Evolutionary conservation across 2,113 vertebrate genomes (phyloP).

Genomic region (Paralichthys olivaceus): DNA sequence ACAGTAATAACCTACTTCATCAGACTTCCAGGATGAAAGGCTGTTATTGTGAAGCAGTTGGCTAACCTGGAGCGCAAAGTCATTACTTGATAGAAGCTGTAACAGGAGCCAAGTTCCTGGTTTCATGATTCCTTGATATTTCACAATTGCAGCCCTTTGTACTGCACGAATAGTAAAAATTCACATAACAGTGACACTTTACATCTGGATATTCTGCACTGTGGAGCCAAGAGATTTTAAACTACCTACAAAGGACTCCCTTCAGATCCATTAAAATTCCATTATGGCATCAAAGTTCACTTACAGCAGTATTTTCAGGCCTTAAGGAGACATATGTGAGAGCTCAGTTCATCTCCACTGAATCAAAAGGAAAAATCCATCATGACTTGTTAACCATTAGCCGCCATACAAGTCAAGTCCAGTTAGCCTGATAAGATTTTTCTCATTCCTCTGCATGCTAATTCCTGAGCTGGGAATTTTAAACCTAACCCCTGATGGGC

Average conservation of each 20-base stretch:
- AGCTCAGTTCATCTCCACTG: conserved; percentile 41
- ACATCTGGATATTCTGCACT: background rate
- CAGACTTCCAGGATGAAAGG: background rate
- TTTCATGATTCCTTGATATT: too few species aligned
- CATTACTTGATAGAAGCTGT: background rate
- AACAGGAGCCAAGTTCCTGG: background rate
- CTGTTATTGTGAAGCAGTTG: background rate
- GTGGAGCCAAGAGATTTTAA: background rate
- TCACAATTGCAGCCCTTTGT: background rate
- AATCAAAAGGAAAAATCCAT: conserved; percentile 63
- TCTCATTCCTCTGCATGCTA: conserved; percentile 66
- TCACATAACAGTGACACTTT: background rate
- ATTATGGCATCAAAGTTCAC: conserved; percentile 40
- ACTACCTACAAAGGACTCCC: background rate
- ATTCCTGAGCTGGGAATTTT: conserved; percentile 60
- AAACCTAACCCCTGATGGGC: conserved; percentile 49
- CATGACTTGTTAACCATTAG: conserved; percentile 66
- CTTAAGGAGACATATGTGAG: conserved; percentile 36
- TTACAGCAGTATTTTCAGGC: conserved; percentile 25
- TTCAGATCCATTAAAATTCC: conserved; percentile 49
- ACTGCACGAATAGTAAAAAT: background rate
- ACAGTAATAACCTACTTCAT: background rate
- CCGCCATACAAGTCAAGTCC: conserved; percentile 59
- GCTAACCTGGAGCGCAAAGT: too few species aligned
- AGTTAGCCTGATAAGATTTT: conserved; percentile 67